Percentiles rank a stretch among this genome's conserved stretches.
Evolutionary conservation across 2,888 invertebrate species (phyloP).

Genomic region (Eulithis testata): DNA sequence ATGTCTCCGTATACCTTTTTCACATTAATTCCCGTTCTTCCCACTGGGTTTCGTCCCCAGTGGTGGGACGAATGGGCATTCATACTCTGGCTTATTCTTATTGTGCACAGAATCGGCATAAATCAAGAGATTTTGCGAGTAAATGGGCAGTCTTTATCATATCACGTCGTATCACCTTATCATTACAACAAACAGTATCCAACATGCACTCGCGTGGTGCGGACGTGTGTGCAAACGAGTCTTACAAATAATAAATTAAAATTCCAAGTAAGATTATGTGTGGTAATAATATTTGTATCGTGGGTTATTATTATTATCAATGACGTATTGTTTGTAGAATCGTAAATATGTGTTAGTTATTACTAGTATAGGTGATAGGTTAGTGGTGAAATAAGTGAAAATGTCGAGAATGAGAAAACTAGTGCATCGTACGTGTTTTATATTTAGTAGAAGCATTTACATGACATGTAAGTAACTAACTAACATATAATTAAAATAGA

Average conservation of each 20-base stretch:
- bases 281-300: neutral
- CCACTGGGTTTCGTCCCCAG: too few species aligned
- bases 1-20: too few species aligned
- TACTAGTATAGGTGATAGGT: neutral
- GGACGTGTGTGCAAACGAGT: conserved; percentile 8
- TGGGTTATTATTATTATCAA: conserved; percentile 1
- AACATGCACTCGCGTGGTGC: neutral
- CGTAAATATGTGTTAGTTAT: conserved; percentile 1
- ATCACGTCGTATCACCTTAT: conserved; percentile 34
- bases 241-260: neutral
- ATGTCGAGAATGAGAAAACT: conserved; percentile 72
- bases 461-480: conserved; percentile 75
- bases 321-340: neutral
- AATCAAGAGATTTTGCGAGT: conserved; percentile 27
- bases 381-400: conserved; percentile 35
- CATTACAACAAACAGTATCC: conserved; percentile 24
- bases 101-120: conserved; percentile 11
- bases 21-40: too few species aligned
- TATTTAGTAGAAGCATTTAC: conserved; percentile 74
- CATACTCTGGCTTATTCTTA: neutral
- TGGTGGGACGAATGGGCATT: too few species aligned
- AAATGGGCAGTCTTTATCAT: conserved; percentile 21
- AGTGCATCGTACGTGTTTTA: conserved; percentile 69
- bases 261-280: conserved; percentile 4
- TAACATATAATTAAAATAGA: neutral